Evolutionary conservation across 30 jellyfish, hydroid and myxozoan genomes (phyloP).

Genomic region (Nemopilema nomurai): DNA sequence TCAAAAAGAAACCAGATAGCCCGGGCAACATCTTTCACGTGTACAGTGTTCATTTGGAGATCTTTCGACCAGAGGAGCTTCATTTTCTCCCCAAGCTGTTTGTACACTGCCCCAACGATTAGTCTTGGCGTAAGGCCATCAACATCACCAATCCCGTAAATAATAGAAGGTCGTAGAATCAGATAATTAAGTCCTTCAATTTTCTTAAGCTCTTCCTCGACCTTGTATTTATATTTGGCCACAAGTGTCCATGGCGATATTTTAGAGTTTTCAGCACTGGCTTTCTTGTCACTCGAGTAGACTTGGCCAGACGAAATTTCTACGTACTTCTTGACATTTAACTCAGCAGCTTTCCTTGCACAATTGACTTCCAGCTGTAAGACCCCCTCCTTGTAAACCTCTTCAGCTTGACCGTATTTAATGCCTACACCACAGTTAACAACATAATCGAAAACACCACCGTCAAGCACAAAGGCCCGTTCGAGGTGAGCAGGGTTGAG

Average conservation of each 20-base stretch:
- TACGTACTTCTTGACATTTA: constrained; percentile 70
- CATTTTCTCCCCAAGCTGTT: constrained; percentile 89
- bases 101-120: constrained; percentile 92
- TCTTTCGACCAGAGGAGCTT: constrained; percentile 97
- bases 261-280: constrained; percentile 80
- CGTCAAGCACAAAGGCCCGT: constrained; percentile 69
- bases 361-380: constrained; percentile 74
- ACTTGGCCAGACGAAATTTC: constrained; percentile 93
- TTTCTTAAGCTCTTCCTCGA: constrained; percentile 70
- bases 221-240: constrained; percentile 75
- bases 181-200: constrained; percentile 78
- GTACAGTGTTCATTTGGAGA: constrained; percentile 87
- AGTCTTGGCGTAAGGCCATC: constrained; percentile 89
- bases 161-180: constrained; percentile 85
- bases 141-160: constrained; percentile 88
- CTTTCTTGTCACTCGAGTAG: constrained; percentile 89
- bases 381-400: constrained; percentile 85
- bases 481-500: constrained; percentile 88
- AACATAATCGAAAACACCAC: constrained; percentile 73
- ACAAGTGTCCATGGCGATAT: constrained; percentile 89
- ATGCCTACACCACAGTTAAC: constrained; percentile 89
- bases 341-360: constrained; percentile 87
- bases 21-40: constrained; percentile 87
- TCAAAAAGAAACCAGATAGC: constrained; percentile 88
- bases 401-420: constrained; percentile 92